Percentiles rank a stretch among this genome's conserved stretches.
Evolutionary conservation across 2,113 vertebrate species (phyloP).

Genomic region (Eleginops maclovinus): DNA sequence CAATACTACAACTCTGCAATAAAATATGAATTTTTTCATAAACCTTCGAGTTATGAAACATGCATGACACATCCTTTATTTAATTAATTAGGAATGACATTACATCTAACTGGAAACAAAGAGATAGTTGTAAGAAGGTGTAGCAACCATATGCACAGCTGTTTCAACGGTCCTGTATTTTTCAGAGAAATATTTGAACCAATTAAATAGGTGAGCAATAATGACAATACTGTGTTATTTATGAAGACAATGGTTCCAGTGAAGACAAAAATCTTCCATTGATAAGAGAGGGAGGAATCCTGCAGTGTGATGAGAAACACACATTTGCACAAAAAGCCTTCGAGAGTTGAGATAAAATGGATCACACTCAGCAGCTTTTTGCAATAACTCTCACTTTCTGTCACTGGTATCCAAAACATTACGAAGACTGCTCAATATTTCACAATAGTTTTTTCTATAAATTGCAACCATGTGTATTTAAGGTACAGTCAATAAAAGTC

Average conservation of each 20-base stretch:
- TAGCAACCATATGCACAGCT: neutral
- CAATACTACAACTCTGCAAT: neutral
- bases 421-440: neutral
- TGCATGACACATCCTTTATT: neutral
- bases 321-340: neutral
- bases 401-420: neutral
- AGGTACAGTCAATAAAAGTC: neutral
- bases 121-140: neutral
- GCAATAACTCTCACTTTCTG: neutral
- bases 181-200: neutral
- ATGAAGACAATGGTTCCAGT: neutral
- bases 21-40: neutral
- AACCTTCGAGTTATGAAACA: neutral
- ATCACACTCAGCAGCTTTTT: neutral
- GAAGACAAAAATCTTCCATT: neutral
- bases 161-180: neutral
- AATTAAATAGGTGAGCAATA: neutral
- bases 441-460: neutral
- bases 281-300: neutral
- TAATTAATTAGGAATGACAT: neutral
- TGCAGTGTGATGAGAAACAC: neutral
- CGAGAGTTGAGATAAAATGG: neutral
- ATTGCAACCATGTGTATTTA: neutral
- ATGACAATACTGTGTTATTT: neutral
- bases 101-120: neutral